Percentiles rank a stretch among this genome's conserved stretches.
Evolutionary conservation across 2,888 invertebrate genomes (phyloP).

Genomic region (Sacculina carcini): DNA sequence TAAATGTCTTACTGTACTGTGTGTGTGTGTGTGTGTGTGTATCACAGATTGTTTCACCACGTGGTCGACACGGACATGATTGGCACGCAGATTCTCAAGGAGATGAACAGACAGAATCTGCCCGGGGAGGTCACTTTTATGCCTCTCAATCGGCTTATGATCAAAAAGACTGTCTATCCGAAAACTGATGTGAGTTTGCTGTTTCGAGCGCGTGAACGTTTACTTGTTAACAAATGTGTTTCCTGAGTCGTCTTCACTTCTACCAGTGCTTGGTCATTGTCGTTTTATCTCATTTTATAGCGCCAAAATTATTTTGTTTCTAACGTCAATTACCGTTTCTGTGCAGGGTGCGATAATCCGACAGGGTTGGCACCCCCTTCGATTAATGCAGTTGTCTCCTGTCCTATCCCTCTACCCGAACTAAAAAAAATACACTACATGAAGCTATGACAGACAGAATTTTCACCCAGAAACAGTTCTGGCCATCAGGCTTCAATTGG

Average conservation of each 20-base stretch:
- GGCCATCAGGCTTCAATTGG: no score
- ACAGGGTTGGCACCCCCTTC: no score
- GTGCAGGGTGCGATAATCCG: no score
- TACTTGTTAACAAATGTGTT: background rate
- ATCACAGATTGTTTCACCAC: slow-evolving; percentile 75
- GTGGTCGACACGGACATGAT: slow-evolving; percentile 91
- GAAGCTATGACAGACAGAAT: no score
- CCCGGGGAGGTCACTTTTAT: slow-evolving; percentile 98
- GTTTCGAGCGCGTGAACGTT: background rate
- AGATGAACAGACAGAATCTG: slow-evolving; percentile 84
- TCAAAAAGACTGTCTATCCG: slow-evolving; percentile 31
- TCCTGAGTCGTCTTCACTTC: background rate
- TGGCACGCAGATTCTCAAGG: slow-evolving; percentile 85
- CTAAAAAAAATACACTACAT: no score
- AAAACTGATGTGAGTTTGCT: slow-evolving; percentile 32
- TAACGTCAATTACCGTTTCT: no score
- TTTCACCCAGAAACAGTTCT: no score
- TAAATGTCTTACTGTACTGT: no score
- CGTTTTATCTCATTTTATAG: background rate
- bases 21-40: no score
- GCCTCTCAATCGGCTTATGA: slow-evolving; percentile 80
- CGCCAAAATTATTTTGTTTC: no score
- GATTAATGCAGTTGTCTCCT: no score
- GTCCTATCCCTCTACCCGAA: no score
- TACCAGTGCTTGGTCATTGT: background rate